phyloP scores from a whole-genome alignment of 2,797 vertebrate species.

The Avahi laniger region DNA sequence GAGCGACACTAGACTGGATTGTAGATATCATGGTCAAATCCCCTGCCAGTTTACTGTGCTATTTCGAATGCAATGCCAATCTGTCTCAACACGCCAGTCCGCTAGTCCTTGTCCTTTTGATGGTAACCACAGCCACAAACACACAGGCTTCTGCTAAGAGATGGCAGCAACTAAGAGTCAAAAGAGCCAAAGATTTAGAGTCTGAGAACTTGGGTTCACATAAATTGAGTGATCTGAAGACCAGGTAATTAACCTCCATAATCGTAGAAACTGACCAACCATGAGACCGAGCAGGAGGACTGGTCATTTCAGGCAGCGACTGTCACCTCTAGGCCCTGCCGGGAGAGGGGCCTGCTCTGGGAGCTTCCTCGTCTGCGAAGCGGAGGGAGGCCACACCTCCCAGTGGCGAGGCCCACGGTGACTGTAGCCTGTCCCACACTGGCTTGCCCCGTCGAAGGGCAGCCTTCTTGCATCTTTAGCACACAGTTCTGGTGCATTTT shows the following conservation, averaged over 20 bases:
- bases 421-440: fast-evolving
- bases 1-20: background rate
- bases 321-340: fast-evolving
- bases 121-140: background rate
- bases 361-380: background rate
- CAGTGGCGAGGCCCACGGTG: background rate
- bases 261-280: background rate
- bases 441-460: fast-evolving
- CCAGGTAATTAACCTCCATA: background rate
- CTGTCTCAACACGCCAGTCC: background rate
- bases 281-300: background rate
- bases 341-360: too few species aligned
- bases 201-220: background rate
- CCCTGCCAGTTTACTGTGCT: background rate
- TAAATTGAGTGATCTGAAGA: background rate
- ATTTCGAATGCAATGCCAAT: too few species aligned
- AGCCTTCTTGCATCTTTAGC: background rate
- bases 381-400: background rate
- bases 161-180: fast-evolving
- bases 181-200: background rate
- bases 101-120: background rate
- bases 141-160: background rate
- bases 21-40: too few species aligned
- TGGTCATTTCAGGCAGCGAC: fast-evolving
- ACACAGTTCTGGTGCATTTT: background rate